Evolutionary conservation across 2,797 vertebrate species (phyloP).

Genomic region (Mergus octosetaceus): DNA sequence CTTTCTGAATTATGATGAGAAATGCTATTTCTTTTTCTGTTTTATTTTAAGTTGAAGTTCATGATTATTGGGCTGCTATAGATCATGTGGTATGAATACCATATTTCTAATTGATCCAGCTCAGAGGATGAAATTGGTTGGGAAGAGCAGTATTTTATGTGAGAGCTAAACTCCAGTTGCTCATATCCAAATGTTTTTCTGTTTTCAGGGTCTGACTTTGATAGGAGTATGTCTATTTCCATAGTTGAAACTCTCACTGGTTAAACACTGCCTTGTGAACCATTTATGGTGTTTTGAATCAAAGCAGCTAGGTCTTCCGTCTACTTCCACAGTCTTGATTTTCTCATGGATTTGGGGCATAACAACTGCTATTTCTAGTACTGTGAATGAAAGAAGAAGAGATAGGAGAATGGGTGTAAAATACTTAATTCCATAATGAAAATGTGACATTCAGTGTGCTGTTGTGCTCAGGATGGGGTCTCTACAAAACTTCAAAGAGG

Average conservation of each 20-base stretch:
- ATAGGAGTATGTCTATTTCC: neutral
- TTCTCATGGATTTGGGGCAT: neutral
- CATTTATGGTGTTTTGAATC: neutral
- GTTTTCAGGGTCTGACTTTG: neutral
- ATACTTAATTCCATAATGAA: neutral
- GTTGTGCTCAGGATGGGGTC: neutral
- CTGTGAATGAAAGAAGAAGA: neutral
- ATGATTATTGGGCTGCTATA: neutral
- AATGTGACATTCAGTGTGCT: neutral
- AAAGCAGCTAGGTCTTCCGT: neutral
- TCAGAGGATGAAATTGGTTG: neutral
- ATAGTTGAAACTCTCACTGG: neutral
- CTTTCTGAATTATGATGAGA: neutral
- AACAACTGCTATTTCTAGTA: neutral
- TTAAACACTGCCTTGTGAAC: neutral
- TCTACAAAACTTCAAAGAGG: conserved; percentile 6
- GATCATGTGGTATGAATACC: neutral
- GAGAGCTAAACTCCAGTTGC: neutral
- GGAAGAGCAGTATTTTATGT: neutral
- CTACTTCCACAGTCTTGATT: neutral
- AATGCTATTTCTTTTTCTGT: neutral
- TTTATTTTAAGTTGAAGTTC: neutral
- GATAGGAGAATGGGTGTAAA: neutral
- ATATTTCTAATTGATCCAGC: neutral
- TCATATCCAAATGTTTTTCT: neutral